Percentiles rank a stretch among this genome's conserved stretches.
Evolutionary conservation across 2,797 vertebrate genomes (phyloP).

Genomic region (Acanthurus lineatus): DNA sequence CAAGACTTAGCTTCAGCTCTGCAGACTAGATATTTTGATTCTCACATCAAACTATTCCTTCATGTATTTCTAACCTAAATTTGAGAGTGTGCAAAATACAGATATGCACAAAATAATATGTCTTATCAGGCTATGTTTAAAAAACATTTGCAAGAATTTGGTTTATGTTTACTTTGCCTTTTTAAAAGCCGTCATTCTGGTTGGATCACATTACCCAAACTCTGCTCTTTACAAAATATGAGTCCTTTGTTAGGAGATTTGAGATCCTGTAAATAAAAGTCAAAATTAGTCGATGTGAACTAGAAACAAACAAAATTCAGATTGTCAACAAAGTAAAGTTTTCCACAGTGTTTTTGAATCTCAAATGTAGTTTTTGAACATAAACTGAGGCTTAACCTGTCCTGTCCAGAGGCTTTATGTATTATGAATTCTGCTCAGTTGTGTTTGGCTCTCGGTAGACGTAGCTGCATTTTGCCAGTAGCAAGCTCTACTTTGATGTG

Average conservation of each 20-base stretch:
- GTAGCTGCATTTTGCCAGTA: slow-evolving; percentile 30
- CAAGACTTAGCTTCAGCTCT: background rate
- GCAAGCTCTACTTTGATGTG: slow-evolving; percentile 33
- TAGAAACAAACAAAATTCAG: background rate
- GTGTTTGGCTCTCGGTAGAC: slow-evolving; percentile 26
- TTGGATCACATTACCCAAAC: background rate
- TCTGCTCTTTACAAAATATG: background rate
- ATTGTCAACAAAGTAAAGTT: background rate
- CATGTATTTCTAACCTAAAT: background rate
- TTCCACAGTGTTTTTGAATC: background rate
- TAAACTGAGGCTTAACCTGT: background rate
- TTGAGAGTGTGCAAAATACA: background rate
- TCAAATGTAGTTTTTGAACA: background rate
- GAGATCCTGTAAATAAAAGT: background rate
- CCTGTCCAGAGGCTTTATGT: background rate
- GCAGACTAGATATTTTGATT: background rate
- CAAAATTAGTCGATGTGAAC: background rate
- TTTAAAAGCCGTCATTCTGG: background rate
- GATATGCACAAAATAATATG: no score
- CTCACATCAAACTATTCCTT: slow-evolving; percentile 4
- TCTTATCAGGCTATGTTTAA: background rate
- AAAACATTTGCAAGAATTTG: no score
- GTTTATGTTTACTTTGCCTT: background rate
- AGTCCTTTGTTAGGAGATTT: background rate
- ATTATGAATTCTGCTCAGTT: slow-evolving; percentile 32